Conservation (phyloP, 2,113 vertebrate species). For the Arizona elegans region DNA sequence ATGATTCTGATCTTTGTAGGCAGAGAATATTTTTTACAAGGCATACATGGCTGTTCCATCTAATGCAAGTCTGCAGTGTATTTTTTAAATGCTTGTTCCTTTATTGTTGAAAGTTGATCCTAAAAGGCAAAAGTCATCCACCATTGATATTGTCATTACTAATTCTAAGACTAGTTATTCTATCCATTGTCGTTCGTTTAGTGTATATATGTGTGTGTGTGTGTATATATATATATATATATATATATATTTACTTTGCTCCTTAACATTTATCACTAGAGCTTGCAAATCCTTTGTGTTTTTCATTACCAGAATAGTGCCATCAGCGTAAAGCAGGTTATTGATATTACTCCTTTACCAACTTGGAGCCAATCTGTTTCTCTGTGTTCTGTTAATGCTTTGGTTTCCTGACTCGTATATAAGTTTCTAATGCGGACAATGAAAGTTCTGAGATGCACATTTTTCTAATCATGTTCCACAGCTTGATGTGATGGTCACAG, state of each 20-base stretch:
- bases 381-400: not conserved
- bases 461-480: not conserved
- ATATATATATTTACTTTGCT: not conserved
- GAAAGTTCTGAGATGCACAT: not conserved
- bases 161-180: not conserved
- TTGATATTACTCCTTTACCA: not conserved
- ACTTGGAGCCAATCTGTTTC: not conserved
- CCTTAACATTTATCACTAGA: not conserved
- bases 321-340: not conserved
- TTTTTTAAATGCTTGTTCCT: not conserved
- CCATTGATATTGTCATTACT: not conserved
- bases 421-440: not conserved
- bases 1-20: not conserved
- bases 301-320: not conserved
- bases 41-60: not conserved
- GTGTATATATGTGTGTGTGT: too few relatives aligned
- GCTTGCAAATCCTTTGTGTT: not conserved
- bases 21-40: not conserved
- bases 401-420: not conserved
- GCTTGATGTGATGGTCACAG: not conserved
- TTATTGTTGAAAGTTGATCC: not conserved
- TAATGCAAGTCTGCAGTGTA: not conserved
- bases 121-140: not conserved
- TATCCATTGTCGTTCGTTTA: not conserved
- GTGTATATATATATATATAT: not conserved